phyloP scores from a whole-genome alignment of 2,888 invertebrate species.

The Tachystola acroxantha region DNA sequence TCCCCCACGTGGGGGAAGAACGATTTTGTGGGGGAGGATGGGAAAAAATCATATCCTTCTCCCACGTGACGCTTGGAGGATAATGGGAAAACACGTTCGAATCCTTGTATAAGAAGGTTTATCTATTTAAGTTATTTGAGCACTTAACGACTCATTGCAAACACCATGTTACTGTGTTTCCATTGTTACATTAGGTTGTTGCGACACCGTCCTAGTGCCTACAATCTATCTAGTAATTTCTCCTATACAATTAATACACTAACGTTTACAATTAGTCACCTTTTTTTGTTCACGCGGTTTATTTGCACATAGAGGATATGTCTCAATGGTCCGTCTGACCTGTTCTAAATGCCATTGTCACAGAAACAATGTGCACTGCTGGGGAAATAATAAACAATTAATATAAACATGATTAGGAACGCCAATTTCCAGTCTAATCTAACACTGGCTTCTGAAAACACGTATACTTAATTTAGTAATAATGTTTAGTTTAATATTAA shows the following conservation, averaged over 20 bases:
- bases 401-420: conserved; percentile 52
- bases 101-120: too few species aligned
- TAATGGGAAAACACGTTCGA: too few species aligned
- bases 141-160: too few species aligned
- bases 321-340: conserved; percentile 41
- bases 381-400: conserved; percentile 47
- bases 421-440: conserved; percentile 45
- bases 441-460: conserved; percentile 26
- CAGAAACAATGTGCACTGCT: conserved; percentile 42
- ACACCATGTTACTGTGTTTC: neutral
- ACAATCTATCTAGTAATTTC: conserved; percentile 1
- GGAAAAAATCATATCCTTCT: too few species aligned
- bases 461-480: conserved; percentile 33
- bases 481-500: conserved; percentile 35
- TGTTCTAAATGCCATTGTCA: conserved; percentile 41
- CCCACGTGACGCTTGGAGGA: too few species aligned
- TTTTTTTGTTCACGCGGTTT: conserved; percentile 4
- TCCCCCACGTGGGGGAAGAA: too few species aligned
- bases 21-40: too few species aligned
- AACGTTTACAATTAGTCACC: conserved; percentile 19
- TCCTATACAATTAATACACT: conserved; percentile 1
- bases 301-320: conserved; percentile 39
- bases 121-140: too few species aligned
- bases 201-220: neutral
- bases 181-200: conserved; percentile 1